phyloP scores from a whole-genome alignment of 1,140 invertebrate species.

The Ganaspis sp. region DNA sequence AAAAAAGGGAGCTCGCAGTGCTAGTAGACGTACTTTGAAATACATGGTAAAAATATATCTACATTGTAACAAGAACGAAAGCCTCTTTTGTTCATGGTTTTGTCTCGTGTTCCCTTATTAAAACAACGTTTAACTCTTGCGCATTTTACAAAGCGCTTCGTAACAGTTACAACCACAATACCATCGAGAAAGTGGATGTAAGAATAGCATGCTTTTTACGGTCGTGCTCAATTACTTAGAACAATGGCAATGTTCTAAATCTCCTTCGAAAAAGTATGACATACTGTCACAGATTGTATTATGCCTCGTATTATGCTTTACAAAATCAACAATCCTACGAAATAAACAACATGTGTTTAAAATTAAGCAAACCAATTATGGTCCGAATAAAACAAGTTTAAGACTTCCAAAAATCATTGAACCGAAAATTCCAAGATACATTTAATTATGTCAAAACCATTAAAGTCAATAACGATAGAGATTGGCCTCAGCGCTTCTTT shows the following conservation, averaged over 20 bases:
- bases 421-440: no score
- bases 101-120: slow-evolving; percentile 16
- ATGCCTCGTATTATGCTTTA: no score
- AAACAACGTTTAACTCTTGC: slow-evolving; percentile 20
- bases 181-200: slow-evolving; percentile 14
- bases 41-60: neutral
- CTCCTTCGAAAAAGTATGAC: neutral
- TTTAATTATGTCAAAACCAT: no score
- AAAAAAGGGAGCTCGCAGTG: neutral
- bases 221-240: slow-evolving; percentile 14
- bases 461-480: no score
- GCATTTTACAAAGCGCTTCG: slow-evolving; percentile 15
- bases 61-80: slow-evolving; percentile 8
- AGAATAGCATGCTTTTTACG: slow-evolving; percentile 15
- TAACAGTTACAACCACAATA: slow-evolving; percentile 17
- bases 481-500: no score
- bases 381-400: no score
- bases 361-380: no score
- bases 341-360: no score
- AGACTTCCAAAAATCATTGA: no score
- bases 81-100: slow-evolving; percentile 1
- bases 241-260: slow-evolving; percentile 20
- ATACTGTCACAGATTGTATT: no score
- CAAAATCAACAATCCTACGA: no score
- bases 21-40: neutral